phyloP scores from a whole-genome alignment of 1,140 invertebrate species.

The Subanguina moxae region DNA sequence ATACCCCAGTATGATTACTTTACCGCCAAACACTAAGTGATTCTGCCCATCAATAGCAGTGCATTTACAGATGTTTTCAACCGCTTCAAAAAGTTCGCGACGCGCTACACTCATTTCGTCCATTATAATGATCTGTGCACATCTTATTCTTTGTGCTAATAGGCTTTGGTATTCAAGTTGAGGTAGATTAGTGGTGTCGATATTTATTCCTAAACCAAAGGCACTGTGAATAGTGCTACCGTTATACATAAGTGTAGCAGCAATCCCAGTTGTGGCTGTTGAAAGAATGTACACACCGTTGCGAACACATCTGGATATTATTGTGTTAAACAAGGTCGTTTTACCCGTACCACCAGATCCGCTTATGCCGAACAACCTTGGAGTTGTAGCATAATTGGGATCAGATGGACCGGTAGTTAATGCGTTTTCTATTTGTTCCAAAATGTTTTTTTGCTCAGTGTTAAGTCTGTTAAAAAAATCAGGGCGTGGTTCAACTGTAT shows the following conservation, averaged over 20 bases:
- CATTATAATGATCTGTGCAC: constrained; percentile 17
- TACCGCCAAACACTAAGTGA: constrained; percentile 16
- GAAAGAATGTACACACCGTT: background rate
- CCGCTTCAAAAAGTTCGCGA: constrained; percentile 12
- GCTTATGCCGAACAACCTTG: background rate
- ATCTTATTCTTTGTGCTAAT: constrained; percentile 4
- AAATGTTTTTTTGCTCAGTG: background rate
- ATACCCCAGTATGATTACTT: constrained; percentile 13
- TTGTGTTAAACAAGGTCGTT: background rate
- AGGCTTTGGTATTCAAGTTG: constrained; percentile 5
- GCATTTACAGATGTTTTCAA: constrained; percentile 11
- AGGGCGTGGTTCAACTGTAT: background rate
- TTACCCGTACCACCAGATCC: background rate
- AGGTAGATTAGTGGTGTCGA: background rate
- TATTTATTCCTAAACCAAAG: constrained; percentile 4
- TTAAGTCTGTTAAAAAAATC: background rate
- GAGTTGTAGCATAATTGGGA: background rate
- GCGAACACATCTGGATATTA: background rate
- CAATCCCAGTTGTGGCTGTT: constrained; percentile 15
- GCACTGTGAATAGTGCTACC: constrained; percentile 11
- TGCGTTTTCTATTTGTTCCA: background rate
- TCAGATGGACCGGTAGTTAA: background rate
- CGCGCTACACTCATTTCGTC: constrained; percentile 27
- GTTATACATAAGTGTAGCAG: constrained; percentile 2
- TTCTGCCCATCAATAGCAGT: background rate